Percentiles rank a stretch among this genome's conserved stretches.
phyloP scores from a whole-genome alignment of 2,888 invertebrate genomes.

The Morpho deidamia region DNA sequence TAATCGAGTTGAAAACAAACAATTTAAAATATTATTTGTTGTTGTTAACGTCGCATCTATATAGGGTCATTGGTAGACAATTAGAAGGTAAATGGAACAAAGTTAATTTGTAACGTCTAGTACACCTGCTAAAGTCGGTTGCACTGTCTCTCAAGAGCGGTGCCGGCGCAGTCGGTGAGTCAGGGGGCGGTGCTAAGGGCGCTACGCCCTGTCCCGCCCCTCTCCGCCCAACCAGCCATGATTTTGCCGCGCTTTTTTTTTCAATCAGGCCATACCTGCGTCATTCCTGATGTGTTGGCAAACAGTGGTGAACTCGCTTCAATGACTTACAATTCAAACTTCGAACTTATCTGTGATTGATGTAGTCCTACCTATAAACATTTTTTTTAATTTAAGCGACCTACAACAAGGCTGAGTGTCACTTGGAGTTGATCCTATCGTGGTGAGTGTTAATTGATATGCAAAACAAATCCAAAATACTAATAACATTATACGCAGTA shows the following conservation, averaged over 20 bases:
- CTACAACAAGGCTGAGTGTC: background rate
- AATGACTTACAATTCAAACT: slow-evolving; percentile 32
- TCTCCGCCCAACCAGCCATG: slow-evolving; percentile 67
- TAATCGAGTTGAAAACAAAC: background rate
- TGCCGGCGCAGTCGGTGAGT: slow-evolving; percentile 49
- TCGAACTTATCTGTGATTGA: slow-evolving; percentile 30
- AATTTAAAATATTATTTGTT: background rate
- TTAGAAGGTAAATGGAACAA: slow-evolving; percentile 1
- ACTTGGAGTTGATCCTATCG: background rate
- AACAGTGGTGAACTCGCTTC: slow-evolving; percentile 52
- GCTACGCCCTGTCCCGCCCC: slow-evolving; percentile 61
- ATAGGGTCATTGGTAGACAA: background rate
- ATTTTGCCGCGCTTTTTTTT: slow-evolving; percentile 71
- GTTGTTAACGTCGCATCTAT: background rate
- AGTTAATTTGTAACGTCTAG: slow-evolving; percentile 11
- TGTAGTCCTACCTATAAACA: background rate
- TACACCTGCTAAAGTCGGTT: slow-evolving; percentile 17
- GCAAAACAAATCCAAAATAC: background rate
- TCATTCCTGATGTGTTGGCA: slow-evolving; percentile 67
- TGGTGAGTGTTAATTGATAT: slow-evolving; percentile 5
- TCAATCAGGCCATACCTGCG: slow-evolving; percentile 54
- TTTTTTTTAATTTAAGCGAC: background rate
- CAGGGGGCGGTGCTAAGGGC: slow-evolving; percentile 72
- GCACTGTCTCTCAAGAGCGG: slow-evolving; percentile 33
- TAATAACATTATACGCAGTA: background rate